A percentile compares a stretch with the other conserved stretches of the same genome.
Evolutionary conservation across 2,797 vertebrate genomes (phyloP).

Genomic region (Lerista edwardsae): DNA sequence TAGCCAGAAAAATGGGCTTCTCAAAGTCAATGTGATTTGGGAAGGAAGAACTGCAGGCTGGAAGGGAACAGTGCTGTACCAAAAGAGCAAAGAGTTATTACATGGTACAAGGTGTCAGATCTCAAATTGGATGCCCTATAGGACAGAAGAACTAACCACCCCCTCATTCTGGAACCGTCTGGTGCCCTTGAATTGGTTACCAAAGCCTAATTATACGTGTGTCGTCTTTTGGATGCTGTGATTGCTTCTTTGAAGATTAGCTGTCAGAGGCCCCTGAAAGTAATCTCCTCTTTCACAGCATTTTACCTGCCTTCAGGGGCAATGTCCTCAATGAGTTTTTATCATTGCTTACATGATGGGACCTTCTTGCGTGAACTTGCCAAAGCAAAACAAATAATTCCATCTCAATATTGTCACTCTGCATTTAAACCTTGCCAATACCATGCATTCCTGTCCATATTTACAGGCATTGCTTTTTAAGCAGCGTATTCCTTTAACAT

Average conservation of each 20-base stretch:
- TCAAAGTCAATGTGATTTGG: not conserved
- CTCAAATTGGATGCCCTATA: not conserved
- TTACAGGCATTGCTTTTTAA: not conserved
- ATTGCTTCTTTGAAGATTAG: conserved; percentile 8
- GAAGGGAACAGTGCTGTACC: not conserved
- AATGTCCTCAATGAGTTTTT: not conserved
- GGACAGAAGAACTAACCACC: conserved; percentile 31
- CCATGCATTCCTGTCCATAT: not conserved
- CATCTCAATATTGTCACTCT: conserved; percentile 1
- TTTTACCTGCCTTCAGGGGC: not conserved
- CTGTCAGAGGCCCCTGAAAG: not conserved
- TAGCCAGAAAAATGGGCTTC: not conserved
- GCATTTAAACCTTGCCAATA: conserved; percentile 42
- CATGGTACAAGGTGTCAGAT: conserved; percentile 3
- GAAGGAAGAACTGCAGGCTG: not conserved
- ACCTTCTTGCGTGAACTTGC: not conserved
- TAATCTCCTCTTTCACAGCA: fast-evolving
- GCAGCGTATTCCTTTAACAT: not conserved
- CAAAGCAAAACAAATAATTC: conserved; percentile 15
- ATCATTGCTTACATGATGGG: not conserved
- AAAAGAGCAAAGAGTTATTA: conserved; percentile 22
- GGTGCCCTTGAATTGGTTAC: not conserved
- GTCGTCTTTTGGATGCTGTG: not conserved
- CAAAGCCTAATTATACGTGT: conserved; percentile 21
- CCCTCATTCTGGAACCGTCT: conserved; percentile 35